Evolutionary conservation across 2,797 vertebrate genomes (phyloP).

Genomic region (Gadopsis marmoratus): DNA sequence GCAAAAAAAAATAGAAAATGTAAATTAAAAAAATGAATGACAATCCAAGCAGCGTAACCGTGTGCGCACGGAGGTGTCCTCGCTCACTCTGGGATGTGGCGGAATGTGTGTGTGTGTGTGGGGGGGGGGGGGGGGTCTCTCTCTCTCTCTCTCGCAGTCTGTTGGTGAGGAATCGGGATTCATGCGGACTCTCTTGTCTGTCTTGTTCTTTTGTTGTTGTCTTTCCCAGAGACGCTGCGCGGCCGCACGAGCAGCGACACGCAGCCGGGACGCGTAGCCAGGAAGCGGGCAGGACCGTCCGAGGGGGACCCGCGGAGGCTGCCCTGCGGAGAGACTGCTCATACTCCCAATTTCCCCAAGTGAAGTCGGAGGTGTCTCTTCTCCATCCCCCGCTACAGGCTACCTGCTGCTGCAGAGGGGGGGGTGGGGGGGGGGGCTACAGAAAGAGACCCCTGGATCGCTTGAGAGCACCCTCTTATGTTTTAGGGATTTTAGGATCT

Average conservation of each 20-base stretch:
- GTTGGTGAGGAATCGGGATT: constrained; percentile 49
- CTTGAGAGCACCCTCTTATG: constrained; percentile 59
- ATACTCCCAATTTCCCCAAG: constrained; percentile 58
- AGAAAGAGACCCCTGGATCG: constrained; percentile 69
- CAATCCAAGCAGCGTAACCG: constrained; percentile 53
- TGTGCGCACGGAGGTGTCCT: constrained; percentile 42
- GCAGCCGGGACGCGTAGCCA: constrained; percentile 62
- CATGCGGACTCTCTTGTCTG: constrained; percentile 58
- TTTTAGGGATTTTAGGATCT: constrained; percentile 80
- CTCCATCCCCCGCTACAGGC: constrained; percentile 70
- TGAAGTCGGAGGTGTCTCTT: constrained; percentile 68
- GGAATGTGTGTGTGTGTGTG: constrained; percentile 70
- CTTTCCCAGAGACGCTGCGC: constrained; percentile 73
- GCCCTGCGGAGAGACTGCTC: constrained; percentile 71
- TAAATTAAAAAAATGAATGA: no score
- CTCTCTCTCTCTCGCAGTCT: constrained; percentile 29
- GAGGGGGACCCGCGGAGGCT: constrained; percentile 63
- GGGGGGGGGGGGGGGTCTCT: no score
- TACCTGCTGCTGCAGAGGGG: constrained; percentile 70
- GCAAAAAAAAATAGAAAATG: constrained; percentile 14
- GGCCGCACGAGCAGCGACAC: constrained; percentile 69
- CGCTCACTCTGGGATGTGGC: constrained; percentile 64
- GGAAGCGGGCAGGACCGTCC: constrained; percentile 58
- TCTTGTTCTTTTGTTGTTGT: constrained; percentile 62
- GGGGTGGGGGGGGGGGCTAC: constrained; percentile 40